Evolutionary conservation across 2,888 invertebrate species (phyloP), one percentile per base, ranked within the genome.

Genomic region (Epinotia bilunana): DNA sequence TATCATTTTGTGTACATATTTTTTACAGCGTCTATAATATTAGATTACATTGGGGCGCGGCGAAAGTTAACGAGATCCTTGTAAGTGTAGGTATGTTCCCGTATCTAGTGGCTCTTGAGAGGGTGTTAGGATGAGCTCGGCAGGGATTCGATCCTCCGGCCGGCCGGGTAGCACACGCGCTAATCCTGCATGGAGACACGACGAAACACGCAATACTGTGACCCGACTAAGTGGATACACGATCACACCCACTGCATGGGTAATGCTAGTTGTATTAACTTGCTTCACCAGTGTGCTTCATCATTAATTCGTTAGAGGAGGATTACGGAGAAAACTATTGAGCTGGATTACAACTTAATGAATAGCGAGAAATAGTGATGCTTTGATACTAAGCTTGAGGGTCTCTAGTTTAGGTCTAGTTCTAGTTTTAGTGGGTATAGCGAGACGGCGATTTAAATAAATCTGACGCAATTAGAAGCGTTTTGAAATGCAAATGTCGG

Each of bases 401-500:
- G n/a, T 53, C n/a, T 53, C 5, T 16, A n/a, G 16, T 49, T 49
- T 16, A 3, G 4, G 2, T 46, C 13, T 23, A 12, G 49, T 4
- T 46, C 12, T 46, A 46, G 49, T 16, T 49, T 49, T 13, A 16
- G 16, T 64, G n/a, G 13, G 9, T 16, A 2, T n/a, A 64, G 49
- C n/a, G 49, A 18, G 12, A 39, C 39, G 9, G 69, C n/a, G 28
- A 70, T 65, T 39, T 57, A 63, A 49, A 71, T 71, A 71, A 60
- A 74, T 65, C 60, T 61, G n/a, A 53, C 53, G 69, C 49, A 64
- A 64, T 74, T 64, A 74, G 64, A 69, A 70, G 58, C 70, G 70
- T 64, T 74, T 74, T 74, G 74, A 75, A 65, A 71, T 75, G 74
- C 74, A 71, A 75, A 75, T 75, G 55, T 67, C 53, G 39, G 18